Percentiles rank a stretch among this genome's conserved stretches.
phyloP scores from a whole-genome alignment of 2,888 invertebrate species.

The Hyalella azteca region DNA sequence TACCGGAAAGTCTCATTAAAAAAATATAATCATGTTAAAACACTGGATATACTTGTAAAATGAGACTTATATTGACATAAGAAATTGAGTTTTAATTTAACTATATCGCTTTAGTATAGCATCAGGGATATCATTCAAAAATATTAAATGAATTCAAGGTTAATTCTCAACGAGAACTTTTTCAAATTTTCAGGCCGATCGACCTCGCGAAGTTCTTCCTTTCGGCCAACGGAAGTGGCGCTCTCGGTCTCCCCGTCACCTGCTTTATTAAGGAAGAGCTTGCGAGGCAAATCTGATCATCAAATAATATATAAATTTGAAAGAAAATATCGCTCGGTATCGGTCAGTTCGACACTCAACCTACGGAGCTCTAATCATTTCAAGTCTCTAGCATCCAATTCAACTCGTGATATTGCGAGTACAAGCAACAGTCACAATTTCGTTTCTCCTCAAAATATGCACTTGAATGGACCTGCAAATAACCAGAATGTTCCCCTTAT shows the following conservation, averaged over 20 bases:
- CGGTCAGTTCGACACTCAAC: neutral
- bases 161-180: neutral
- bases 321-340: neutral
- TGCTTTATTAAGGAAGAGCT: neutral
- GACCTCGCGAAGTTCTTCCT: neutral
- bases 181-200: neutral
- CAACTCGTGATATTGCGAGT: neutral
- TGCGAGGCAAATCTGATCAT: neutral
- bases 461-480: neutral
- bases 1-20: neutral
- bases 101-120: neutral
- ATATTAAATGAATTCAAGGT: neutral
- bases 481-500: too few species aligned
- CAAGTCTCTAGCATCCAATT: neutral
- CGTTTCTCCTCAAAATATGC: neutral
- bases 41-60: neutral
- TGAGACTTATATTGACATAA: neutral
- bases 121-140: neutral
- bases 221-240: neutral
- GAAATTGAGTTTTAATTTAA: neutral
- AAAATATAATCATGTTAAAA: neutral
- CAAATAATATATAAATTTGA: neutral
- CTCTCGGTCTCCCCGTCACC: neutral
- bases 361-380: neutral
- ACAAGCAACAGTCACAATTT: neutral